A percentile compares a stretch with the other conserved stretches of the same genome.
Conservation (phyloP, 2,797 vertebrate genomes). For the Xiphophorus birchmanni region DNA sequence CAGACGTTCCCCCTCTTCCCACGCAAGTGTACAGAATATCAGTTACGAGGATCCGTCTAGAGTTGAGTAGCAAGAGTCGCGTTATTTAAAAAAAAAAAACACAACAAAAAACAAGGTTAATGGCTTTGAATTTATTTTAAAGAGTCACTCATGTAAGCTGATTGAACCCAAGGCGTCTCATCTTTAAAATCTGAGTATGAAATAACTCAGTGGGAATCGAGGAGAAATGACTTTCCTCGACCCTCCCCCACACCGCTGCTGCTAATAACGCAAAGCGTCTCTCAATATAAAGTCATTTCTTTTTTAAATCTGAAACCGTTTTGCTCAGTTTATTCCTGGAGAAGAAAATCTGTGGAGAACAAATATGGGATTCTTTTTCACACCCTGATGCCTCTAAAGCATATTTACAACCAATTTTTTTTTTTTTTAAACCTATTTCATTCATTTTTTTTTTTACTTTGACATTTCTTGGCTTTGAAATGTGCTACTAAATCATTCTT, state of each 20-base stretch:
- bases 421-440: background rate
- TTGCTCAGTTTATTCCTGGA: slow-evolving; percentile 20
- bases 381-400: background rate
- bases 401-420: background rate
- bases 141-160: slow-evolving; percentile 4
- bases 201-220: slow-evolving; percentile 53
- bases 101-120: slow-evolving; percentile 1
- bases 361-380: background rate
- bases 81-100: background rate
- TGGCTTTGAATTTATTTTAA: slow-evolving; percentile 16
- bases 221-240: slow-evolving; percentile 44
- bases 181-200: slow-evolving; percentile 50
- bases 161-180: slow-evolving; percentile 32
- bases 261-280: slow-evolving; percentile 42
- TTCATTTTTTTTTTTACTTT: background rate
- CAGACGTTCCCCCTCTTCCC: slow-evolving; percentile 44
- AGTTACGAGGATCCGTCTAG: slow-evolving; percentile 13
- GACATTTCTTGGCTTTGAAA: background rate
- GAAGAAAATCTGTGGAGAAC: background rate
- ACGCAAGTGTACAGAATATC: slow-evolving; percentile 37
- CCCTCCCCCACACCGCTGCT: slow-evolving; percentile 56
- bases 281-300: slow-evolving; percentile 41
- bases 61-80: slow-evolving; percentile 8
- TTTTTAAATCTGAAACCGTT: slow-evolving; percentile 28
- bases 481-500: background rate